Evolutionary conservation across 2,797 vertebrate species (phyloP).

Genomic region (Mus minutoides): DNA sequence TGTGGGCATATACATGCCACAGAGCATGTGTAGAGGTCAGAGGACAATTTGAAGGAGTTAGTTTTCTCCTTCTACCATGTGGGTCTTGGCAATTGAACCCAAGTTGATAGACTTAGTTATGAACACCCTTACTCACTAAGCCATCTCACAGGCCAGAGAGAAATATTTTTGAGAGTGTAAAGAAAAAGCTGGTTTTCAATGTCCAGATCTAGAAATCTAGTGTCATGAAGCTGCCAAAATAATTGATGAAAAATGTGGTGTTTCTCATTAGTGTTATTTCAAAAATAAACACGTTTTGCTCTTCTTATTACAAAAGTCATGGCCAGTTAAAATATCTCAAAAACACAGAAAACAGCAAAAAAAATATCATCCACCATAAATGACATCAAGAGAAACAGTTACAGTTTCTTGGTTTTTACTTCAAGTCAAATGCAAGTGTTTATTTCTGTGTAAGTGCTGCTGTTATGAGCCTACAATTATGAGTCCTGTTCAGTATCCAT

Average conservation of each 20-base stretch:
- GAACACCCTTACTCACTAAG: background rate
- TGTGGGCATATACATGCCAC: background rate
- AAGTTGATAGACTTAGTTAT: background rate
- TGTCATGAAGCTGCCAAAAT: background rate
- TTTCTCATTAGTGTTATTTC: constrained; percentile 29
- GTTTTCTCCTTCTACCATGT: background rate
- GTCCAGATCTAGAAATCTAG: background rate
- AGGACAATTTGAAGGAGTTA: background rate
- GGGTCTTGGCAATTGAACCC: background rate
- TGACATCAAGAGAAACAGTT: background rate
- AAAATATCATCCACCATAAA: background rate
- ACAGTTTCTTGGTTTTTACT: background rate
- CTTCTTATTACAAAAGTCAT: background rate
- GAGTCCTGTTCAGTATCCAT: background rate
- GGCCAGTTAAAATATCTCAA: background rate
- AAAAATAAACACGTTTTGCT: background rate
- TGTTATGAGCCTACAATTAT: background rate
- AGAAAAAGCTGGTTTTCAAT: constrained; percentile 24
- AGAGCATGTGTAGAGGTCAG: background rate
- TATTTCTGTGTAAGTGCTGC: background rate
- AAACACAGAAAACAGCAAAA: constrained; percentile 10
- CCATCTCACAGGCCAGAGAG: background rate
- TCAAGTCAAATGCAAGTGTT: constrained; percentile 29
- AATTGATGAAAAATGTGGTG: background rate
- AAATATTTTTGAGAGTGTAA: constrained; percentile 26